Conservation (phyloP, 2,113 vertebrate species). For the Cromileptes altivelis region DNA sequence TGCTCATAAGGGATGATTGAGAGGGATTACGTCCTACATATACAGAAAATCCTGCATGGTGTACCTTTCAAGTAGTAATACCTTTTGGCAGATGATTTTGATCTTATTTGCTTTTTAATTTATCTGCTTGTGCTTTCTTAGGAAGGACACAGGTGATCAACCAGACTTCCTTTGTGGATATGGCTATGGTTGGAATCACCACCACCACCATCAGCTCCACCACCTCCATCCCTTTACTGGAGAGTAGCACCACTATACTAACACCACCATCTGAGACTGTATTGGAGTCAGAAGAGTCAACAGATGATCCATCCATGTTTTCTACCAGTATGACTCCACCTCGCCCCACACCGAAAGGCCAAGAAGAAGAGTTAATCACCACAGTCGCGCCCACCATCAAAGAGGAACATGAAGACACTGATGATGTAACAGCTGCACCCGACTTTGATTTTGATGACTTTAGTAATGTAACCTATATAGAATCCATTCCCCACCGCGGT, state of each 20-base stretch:
- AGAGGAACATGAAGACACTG: constrained; percentile 54
- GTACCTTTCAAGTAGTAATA: background rate
- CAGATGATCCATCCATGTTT: constrained; percentile 81
- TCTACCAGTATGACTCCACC: constrained; percentile 85
- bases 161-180: constrained; percentile 79
- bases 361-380: constrained; percentile 68
- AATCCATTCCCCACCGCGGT: constrained; percentile 43
- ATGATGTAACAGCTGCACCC: constrained; percentile 22
- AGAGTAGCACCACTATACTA: constrained; percentile 41
- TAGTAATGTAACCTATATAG: constrained; percentile 28
- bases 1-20: too few relatives aligned
- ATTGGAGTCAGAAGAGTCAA: constrained; percentile 37
- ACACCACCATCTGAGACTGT: constrained; percentile 25
- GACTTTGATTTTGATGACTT: constrained; percentile 62
- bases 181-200: constrained; percentile 64
- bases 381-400: constrained; percentile 62
- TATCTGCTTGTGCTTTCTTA: constrained; percentile 55
- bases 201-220: constrained; percentile 37
- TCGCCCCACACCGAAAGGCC: constrained; percentile 43
- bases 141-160: constrained; percentile 70
- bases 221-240: constrained; percentile 55
- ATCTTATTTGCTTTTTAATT: background rate
- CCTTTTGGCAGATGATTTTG: background rate
- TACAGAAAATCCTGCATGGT: too few relatives aligned
- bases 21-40: too few relatives aligned